Conservation (phyloP, 2,113 vertebrate genomes). For the Canis aureus region DNA sequence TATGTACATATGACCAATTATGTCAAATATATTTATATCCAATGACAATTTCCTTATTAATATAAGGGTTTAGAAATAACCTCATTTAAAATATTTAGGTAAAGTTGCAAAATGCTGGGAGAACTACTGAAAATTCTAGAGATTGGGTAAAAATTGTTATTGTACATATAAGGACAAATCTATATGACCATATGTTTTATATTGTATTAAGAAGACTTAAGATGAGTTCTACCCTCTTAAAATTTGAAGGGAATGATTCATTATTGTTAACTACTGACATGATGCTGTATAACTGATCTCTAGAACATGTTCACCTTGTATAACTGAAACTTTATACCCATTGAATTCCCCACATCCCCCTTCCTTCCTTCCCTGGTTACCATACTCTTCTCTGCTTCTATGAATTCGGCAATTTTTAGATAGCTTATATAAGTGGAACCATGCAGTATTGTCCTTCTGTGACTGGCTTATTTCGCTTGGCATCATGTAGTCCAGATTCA, state of each 20-base stretch:
- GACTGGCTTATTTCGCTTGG: not conserved
- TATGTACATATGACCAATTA: not conserved
- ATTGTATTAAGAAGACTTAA: not conserved
- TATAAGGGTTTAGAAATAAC: not conserved
- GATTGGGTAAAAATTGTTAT: not conserved
- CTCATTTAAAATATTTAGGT: not conserved
- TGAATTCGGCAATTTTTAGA: not conserved
- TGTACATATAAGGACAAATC: not conserved
- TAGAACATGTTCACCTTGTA: not conserved
- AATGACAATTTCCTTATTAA: not conserved
- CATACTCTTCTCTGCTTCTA: not conserved
- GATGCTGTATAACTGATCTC: not conserved
- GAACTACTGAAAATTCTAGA: not conserved
- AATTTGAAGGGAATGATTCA: not conserved
- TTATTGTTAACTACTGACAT: not conserved
- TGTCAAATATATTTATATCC: not conserved
- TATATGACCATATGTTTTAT: not conserved
- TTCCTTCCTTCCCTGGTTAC: not conserved
- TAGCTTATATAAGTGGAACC: not conserved
- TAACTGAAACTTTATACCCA: not conserved
- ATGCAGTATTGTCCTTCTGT: not conserved
- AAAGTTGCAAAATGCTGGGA: not conserved
- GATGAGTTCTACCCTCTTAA: not conserved
- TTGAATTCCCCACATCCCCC: not conserved
- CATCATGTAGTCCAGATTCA: not conserved